A percentile compares a stretch with the other conserved stretches of the same genome.
Conservation (phyloP, 2,113 vertebrate genomes). For the Ciconia maguari region DNA sequence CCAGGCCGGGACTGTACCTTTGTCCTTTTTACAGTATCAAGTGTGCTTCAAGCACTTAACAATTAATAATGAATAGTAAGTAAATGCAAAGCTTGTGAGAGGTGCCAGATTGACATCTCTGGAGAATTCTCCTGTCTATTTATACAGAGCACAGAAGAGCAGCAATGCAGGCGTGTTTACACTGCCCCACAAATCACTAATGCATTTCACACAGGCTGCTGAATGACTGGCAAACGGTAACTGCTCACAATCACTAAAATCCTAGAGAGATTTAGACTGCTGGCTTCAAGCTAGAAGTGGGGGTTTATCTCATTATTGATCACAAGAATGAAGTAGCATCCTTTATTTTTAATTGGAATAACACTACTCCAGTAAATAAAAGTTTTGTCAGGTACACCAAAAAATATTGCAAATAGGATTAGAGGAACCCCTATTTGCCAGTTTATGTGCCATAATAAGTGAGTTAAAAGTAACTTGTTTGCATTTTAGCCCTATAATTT, state of each 20-base stretch:
- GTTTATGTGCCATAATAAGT: background rate
- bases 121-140: constrained; percentile 5
- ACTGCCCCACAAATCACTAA: background rate
- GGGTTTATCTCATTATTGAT: background rate
- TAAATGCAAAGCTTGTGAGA: constrained; percentile 22
- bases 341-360: background rate
- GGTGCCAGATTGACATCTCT: constrained; percentile 24
- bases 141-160: background rate
- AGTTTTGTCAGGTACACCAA: background rate
- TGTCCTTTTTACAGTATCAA: background rate
- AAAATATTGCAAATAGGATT: background rate
- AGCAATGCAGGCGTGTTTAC: background rate
- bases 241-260: background rate
- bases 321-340: background rate
- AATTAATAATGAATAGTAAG: constrained; percentile 59
- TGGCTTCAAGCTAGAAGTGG: background rate
- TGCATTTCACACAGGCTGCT: background rate
- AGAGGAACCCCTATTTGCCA: background rate
- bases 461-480: background rate
- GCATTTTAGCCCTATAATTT: background rate
- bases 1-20: background rate
- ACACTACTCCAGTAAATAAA: background rate
- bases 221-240: background rate
- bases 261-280: background rate
- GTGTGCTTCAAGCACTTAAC: constrained; percentile 14